Conservation (phyloP, 30 jellyfish, hydroid and myxozoan species). For the Hydractinia symbiolongicarpus region DNA sequence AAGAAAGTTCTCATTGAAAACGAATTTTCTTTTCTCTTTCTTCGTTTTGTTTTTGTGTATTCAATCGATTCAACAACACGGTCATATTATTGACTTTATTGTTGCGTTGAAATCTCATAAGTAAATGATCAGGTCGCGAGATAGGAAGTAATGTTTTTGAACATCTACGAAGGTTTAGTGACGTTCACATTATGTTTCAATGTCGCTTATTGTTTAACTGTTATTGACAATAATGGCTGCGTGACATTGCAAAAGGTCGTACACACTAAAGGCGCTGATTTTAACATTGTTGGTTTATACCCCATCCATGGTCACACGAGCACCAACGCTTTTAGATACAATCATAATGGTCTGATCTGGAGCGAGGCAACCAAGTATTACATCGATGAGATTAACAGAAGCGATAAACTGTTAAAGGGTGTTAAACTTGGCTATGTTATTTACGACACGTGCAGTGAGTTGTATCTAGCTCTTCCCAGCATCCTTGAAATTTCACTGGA, state of each 20-base stretch:
- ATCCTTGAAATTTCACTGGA: slow-evolving; percentile 52
- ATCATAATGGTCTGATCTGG: slow-evolving; percentile 60
- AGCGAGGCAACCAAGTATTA: slow-evolving; percentile 52
- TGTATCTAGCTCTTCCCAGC: slow-evolving; percentile 39
- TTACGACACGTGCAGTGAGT: slow-evolving; percentile 58
- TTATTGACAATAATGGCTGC: not conserved
- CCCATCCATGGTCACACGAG: slow-evolving; percentile 50
- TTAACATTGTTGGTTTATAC: slow-evolving; percentile 48
- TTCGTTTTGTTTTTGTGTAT: too few relatives aligned
- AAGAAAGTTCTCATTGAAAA: too few relatives aligned
- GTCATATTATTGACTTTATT: too few relatives aligned
- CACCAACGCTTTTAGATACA: slow-evolving; percentile 25
- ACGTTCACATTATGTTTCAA: not conserved
- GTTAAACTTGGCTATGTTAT: slow-evolving; percentile 50
- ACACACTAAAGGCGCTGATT: slow-evolving; percentile 20
- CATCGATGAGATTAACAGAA: slow-evolving; percentile 17
- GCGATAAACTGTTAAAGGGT: slow-evolving; percentile 24
- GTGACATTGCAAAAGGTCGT: not conserved
- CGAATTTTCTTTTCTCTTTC: too few relatives aligned
- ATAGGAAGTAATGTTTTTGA: too few relatives aligned
- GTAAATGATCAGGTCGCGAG: too few relatives aligned
- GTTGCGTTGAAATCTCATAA: too few relatives aligned
- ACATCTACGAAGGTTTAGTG: too few relatives aligned
- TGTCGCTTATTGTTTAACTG: not conserved
- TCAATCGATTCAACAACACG: too few relatives aligned